Conservation (phyloP, 2,113 vertebrate genomes). For the Macaca fascicularis region DNA sequence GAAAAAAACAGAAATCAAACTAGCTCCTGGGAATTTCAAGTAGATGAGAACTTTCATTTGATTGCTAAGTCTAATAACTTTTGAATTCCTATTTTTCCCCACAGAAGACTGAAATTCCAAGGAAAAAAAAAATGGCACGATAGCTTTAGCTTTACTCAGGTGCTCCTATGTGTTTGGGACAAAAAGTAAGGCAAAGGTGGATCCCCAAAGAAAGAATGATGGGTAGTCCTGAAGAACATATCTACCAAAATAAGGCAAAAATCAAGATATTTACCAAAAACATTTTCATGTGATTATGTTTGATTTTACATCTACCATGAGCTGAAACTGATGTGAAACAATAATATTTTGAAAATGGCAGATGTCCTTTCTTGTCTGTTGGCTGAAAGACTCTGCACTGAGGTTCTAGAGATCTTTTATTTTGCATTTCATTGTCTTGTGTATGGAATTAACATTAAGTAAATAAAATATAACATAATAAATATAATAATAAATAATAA, state of each 20-base stretch:
- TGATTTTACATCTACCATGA: background rate
- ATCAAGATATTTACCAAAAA: background rate
- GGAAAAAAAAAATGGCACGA: too few relatives aligned
- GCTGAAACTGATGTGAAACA: background rate
- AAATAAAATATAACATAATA: background rate
- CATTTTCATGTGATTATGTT: background rate
- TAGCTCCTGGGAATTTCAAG: background rate
- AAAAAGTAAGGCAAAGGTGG: background rate
- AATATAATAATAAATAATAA: background rate
- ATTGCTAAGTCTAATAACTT: background rate
- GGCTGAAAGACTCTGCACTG: background rate
- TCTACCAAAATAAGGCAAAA: background rate
- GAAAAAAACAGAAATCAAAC: background rate
- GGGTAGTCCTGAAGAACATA: background rate
- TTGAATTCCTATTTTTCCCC: background rate
- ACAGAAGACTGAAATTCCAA: background rate
- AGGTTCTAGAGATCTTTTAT: background rate
- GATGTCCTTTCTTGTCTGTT: accelerated
- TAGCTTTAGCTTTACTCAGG: background rate
- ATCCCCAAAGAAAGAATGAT: background rate
- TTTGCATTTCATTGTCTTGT: background rate
- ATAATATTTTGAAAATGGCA: background rate
- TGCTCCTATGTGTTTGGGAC: background rate
- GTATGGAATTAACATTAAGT: background rate
- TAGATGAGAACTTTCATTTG: background rate